Evolutionary conservation across 1,140 invertebrate species (phyloP), one percentile per base, ranked within the genome.

Genomic region (Drosophila auraria): DNA sequence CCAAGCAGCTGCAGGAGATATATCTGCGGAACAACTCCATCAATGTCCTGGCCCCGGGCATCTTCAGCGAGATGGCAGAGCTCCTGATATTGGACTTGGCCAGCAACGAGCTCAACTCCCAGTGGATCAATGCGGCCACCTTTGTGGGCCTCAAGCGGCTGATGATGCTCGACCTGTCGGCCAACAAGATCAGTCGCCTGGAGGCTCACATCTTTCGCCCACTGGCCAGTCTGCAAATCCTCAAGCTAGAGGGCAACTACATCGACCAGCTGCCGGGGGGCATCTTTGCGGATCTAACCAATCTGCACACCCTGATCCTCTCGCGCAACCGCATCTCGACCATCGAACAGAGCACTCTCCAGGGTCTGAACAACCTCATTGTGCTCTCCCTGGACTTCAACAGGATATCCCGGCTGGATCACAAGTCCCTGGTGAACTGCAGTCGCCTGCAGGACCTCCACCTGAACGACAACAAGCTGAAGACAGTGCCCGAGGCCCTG

Each of bases 1-100:
- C 96, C 12, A 95, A 96, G 76, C 96, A 97, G 75, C 93, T 98
- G 36, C 96, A 96, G 91, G 96, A 98, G 94, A 95, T 98, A 78
- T 96, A 97, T 92, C 92, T 98, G 33, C 95, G 96, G 80, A 97
- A 97, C 84, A 98, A 98, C 93, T 96, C 96, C n/a, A 95, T 98
- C 27, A 96, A 96, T 82, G 97, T 98, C 1, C 87, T 98, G 5
- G 97, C 97, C 23, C 97, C 97, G 0, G 97, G 97, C 2, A 93
- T 98, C 44, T 98, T 98, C 91, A 95, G 95, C 80, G 96, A 97
- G 62, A 93, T 99, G 17, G 95, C 95, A 5, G 96, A 97, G 91
- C 93, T 99, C 27, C 93, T 97, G 62, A 95, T 97, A 30, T 93
- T 99, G 9, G 97, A 99, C 92, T 93, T 98, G 71, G 97, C 97